phyloP scores from a whole-genome alignment of 2,888 invertebrate genomes.

The Cistogaster globosa region DNA sequence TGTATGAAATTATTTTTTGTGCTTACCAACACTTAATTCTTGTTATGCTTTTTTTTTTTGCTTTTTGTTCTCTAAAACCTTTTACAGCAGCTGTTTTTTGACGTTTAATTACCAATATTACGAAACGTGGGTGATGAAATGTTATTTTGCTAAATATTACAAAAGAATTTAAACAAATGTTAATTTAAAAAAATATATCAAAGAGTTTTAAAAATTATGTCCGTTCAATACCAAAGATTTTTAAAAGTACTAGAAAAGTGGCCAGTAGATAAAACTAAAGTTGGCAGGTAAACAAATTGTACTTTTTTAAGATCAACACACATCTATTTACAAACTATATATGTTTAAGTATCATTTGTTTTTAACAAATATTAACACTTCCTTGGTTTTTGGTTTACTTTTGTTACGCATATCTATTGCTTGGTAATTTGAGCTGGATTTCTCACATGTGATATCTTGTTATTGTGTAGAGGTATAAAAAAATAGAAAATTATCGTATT shows the following conservation, averaged over 20 bases:
- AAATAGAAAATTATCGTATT: neutral
- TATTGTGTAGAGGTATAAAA: neutral
- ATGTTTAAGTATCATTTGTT: no score
- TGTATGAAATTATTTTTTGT: no score
- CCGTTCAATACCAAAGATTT: slow-evolving; percentile 89
- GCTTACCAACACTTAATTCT: slow-evolving; percentile 5
- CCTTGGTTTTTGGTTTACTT: no score
- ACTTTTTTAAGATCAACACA: no score
- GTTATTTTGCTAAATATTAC: slow-evolving; percentile 11
- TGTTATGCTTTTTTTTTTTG: slow-evolving; percentile 15
- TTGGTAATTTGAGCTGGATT: slow-evolving; percentile 16
- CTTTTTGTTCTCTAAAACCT: slow-evolving; percentile 13
- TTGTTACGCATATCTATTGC: no score
- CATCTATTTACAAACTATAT: no score
- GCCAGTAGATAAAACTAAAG: slow-evolving; percentile 89
- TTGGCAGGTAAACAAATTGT: slow-evolving; percentile 86
- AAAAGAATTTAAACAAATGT: slow-evolving; percentile 18
- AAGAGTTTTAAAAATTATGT: slow-evolving; percentile 83
- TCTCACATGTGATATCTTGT: neutral
- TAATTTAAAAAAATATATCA: slow-evolving; percentile 7
- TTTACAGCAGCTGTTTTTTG: slow-evolving; percentile 60
- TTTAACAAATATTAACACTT: no score
- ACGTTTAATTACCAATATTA: slow-evolving; percentile 37
- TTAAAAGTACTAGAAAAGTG: slow-evolving; percentile 90
- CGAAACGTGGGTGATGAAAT: slow-evolving; percentile 44